Evolutionary conservation across 2,888 invertebrate species (phyloP).

Genomic region (Teleiodes luculella): DNA sequence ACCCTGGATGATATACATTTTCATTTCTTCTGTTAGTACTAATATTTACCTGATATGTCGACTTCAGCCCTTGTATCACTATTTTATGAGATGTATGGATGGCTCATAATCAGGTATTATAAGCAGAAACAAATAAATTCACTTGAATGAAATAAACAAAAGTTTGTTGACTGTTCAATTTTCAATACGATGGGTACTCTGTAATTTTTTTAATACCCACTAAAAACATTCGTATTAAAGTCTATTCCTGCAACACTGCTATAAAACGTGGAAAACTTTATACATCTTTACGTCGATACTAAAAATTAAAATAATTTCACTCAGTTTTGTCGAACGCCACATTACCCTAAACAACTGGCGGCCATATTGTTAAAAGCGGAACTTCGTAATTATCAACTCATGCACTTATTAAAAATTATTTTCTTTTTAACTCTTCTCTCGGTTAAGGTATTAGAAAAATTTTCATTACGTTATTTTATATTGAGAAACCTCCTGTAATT

Average conservation of each 20-base stretch:
- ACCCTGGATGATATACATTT: slow-evolving; percentile 57
- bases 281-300: slow-evolving; percentile 71
- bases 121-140: slow-evolving; percentile 63
- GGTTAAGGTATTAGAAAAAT: background rate
- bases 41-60: slow-evolving; percentile 71
- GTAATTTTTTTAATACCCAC: slow-evolving; percentile 66
- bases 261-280: slow-evolving; percentile 72
- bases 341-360: slow-evolving; percentile 79
- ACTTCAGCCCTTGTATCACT: slow-evolving; percentile 68
- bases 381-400: slow-evolving; percentile 45
- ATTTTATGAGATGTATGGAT: slow-evolving; percentile 63
- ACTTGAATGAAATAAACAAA: slow-evolving; percentile 76
- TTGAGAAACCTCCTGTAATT: too few species aligned
- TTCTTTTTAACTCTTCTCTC: background rate
- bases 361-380: slow-evolving; percentile 76
- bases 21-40: slow-evolving; percentile 41
- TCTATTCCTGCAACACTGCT: slow-evolving; percentile 71
- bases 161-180: slow-evolving; percentile 79
- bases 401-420: background rate
- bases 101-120: slow-evolving; percentile 70
- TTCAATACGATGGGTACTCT: slow-evolving; percentile 62
- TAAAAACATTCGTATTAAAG: slow-evolving; percentile 57
- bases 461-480: too few species aligned
- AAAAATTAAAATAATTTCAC: slow-evolving; percentile 74
- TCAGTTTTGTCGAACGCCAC: slow-evolving; percentile 75